A percentile compares a stretch with the other conserved stretches of the same genome.
Conservation (phyloP, 1,140 invertebrate species). For the Neodiprion lecontei region DNA sequence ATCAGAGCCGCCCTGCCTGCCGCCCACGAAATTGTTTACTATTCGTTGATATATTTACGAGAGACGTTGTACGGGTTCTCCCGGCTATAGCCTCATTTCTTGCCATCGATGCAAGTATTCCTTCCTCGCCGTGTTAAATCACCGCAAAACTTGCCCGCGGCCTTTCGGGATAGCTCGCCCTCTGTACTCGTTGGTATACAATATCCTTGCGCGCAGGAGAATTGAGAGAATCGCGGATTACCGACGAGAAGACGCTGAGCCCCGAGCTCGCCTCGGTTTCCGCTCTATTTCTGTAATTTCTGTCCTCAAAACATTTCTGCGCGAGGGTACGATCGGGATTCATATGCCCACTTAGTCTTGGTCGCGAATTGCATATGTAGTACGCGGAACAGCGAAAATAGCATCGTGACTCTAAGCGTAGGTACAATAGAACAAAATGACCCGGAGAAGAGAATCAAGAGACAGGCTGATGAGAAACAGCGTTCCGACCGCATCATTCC, state of each 20-base stretch:
- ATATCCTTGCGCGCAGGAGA: too few relatives aligned
- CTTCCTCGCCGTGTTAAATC: neutral
- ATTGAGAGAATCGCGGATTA: too few relatives aligned
- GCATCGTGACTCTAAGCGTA: neutral
- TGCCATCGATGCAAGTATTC: neutral
- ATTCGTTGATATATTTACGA: constrained; percentile 3
- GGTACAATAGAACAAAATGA: constrained; percentile 6
- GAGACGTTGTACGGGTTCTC: neutral
- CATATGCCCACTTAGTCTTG: constrained; percentile 2
- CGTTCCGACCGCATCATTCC: neutral
- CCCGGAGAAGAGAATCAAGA: neutral
- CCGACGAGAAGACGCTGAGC: too few relatives aligned
- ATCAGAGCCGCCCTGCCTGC: neutral
- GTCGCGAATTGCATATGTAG: neutral
- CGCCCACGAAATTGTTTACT: neutral
- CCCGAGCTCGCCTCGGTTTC: constrained; percentile 7
- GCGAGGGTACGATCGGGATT: constrained; percentile 10
- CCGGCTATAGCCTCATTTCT: neutral
- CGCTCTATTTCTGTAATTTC: constrained; percentile 41
- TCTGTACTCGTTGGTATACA: too few relatives aligned
- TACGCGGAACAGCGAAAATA: neutral
- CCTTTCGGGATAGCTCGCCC: too few relatives aligned
- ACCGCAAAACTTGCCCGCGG: too few relatives aligned
- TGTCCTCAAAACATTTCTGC: constrained; percentile 43
- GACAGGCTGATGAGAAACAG: constrained; percentile 2